A percentile compares a stretch with the other conserved stretches of the same genome.
Evolutionary conservation across 2,797 vertebrate species (phyloP).

Genomic region (Sebastolobus alascanus): DNA sequence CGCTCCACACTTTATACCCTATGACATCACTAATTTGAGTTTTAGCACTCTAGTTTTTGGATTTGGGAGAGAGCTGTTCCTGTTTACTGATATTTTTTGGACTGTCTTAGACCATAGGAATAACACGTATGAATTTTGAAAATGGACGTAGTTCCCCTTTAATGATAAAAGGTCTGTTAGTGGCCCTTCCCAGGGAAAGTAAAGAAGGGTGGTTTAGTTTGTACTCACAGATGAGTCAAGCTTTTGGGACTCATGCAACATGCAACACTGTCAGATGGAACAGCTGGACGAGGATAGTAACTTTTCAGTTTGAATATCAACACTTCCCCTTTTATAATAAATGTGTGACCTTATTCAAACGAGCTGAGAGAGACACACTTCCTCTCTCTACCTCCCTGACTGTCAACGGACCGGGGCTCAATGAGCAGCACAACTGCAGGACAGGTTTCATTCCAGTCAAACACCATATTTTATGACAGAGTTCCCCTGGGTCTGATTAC

Average conservation of each 20-base stretch:
- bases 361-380: conserved; percentile 49
- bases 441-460: conserved; percentile 26
- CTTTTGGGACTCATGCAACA: conserved; percentile 11
- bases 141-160: conserved; percentile 9
- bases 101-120: no score
- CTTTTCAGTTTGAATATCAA: conserved; percentile 65
- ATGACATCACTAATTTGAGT: no score
- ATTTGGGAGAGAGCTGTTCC: no score
- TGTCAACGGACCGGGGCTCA: conserved; percentile 7
- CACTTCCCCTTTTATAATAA: conserved; percentile 71
- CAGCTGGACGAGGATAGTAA: conserved; percentile 44
- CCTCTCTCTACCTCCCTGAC: conserved; percentile 39
- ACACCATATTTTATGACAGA: conserved; percentile 21
- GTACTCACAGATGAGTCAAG: conserved; percentile 18
- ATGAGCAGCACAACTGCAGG: not conserved
- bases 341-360: conserved; percentile 63
- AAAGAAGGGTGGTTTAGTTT: conserved; percentile 21
- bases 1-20: no score
- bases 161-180: conserved; percentile 37
- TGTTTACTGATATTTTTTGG: no score
- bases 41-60: no score
- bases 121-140: no score
- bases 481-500: conserved; percentile 22
- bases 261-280: conserved; percentile 41
- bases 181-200: not conserved